phyloP scores from a whole-genome alignment of 2,797 vertebrate species.

The Siniperca undulata region DNA sequence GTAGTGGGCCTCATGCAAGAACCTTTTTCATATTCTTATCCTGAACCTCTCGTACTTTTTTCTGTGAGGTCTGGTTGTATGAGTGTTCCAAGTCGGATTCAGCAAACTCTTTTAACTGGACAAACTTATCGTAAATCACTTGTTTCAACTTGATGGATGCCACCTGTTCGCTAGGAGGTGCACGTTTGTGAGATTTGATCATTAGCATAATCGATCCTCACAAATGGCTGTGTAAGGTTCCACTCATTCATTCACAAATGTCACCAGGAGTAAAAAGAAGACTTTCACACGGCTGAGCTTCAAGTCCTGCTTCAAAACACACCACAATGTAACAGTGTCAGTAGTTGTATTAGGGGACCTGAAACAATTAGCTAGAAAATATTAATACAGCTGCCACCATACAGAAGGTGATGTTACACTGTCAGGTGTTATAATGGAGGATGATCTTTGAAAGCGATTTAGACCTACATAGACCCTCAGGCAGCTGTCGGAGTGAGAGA shows the following conservation, averaged over 20 bases:
- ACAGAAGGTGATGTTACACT: not conserved
- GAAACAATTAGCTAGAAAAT: not conserved
- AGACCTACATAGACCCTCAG: conserved; percentile 4
- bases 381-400: not conserved
- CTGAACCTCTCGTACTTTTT: not conserved
- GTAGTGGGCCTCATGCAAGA: not conserved
- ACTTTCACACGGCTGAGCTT: not conserved
- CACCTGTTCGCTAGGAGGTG: not conserved
- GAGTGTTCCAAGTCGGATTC: not conserved
- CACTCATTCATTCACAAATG: not conserved
- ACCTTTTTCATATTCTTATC: not conserved
- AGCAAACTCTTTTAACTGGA: not conserved
- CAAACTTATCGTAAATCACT: not conserved
- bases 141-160: not conserved
- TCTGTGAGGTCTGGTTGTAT: not conserved
- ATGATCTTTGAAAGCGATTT: not conserved
- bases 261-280: not conserved
- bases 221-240: not conserved
- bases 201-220: not conserved
- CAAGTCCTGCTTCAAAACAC: not conserved
- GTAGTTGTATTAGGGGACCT: not conserved
- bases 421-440: conserved; percentile 1
- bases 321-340: not conserved
- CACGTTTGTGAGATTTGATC: not conserved
- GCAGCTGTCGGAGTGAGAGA: conserved; percentile 14